Evolutionary conservation across 1,140 invertebrate genomes (phyloP).

Genomic region (Arctopsyche grandis): DNA sequence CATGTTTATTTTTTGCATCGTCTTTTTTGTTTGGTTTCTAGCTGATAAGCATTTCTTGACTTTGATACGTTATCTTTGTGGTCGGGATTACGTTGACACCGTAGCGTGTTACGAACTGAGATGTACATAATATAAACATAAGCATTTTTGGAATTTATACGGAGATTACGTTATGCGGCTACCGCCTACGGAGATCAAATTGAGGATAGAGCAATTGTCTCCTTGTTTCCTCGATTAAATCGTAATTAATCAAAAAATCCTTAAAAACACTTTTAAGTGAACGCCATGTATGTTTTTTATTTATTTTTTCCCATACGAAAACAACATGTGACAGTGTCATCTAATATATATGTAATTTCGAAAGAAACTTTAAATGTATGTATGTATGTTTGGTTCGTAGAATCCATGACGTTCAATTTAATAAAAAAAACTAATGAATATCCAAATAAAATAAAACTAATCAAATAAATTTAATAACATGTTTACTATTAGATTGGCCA

Average conservation of each 20-base stretch:
- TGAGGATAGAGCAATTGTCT: slow-evolving; percentile 41
- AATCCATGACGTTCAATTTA: no score
- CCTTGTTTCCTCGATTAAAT: slow-evolving; percentile 31
- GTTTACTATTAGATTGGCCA: no score
- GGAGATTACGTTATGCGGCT: neutral
- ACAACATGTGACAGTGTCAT: no score
- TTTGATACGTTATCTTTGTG: slow-evolving; percentile 33
- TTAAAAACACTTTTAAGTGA: neutral
- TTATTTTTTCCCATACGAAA: neutral
- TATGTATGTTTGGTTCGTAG: no score
- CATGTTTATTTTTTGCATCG: neutral
- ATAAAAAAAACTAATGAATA: no score
- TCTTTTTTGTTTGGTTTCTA: neutral
- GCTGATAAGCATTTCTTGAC: slow-evolving; percentile 9
- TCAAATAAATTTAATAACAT: no score
- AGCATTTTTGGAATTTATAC: slow-evolving; percentile 24
- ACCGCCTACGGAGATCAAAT: slow-evolving; percentile 29
- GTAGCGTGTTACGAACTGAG: neutral
- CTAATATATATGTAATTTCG: no score
- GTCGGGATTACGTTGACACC: neutral
- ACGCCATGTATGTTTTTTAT: neutral
- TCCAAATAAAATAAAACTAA: no score
- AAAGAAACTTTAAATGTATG: no score
- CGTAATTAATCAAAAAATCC: slow-evolving; percentile 13
- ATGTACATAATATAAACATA: slow-evolving; percentile 21